Evolutionary conservation across 2,888 invertebrate species (phyloP), one percentile per base, ranked within the genome.

Genomic region (Orthonevra nobilis): DNA sequence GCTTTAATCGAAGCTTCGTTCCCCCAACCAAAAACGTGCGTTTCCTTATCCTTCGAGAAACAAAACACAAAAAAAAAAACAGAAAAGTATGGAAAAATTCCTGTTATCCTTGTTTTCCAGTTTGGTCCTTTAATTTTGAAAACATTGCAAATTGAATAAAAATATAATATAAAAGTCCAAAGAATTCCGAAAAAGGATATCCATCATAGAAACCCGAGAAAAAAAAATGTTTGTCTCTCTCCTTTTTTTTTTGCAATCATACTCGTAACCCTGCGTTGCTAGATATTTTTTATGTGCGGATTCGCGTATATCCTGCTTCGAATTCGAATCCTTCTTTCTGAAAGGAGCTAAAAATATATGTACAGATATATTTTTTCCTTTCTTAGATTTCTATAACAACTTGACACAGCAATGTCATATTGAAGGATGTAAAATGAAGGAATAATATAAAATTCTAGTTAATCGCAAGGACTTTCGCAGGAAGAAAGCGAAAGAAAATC

Each of bases 1-100:
- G 48, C 44, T 64, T 54, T 52, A 64, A 64, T 64, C 52, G 64
- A 34, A 50, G 40, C 40, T 63, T 32, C 20, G 30, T n/a, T n/a
- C n/a, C n/a, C n/a, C n/a, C n/a, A n/a, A n/a, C 4, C 17, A 15
- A n/a, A 23, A 14, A 52, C 32, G 28, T 61, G 48, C 19, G 38
- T 63, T 20, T 26, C 20, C 14, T 6, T 14, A 23, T 20, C 5
- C 19, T 52, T 42, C 7, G 30, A 26, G 15, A 52, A 52, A 64
- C 12, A 34, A 60, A 46, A 44, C 15, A 46, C 15, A 48, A 28
- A 40, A 56, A 46, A 58, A 32, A 19, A 28, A 19, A 20, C 19
- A 20, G 42, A 30, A 56, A n/a, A n/a, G n/a, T n/a, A n/a, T n/a
- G n/a, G n/a, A n/a, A n/a, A n/a, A n/a, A n/a, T n/a, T n/a, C n/a